phyloP scores from a whole-genome alignment of 92 coral and sea anemone genomes.

The Zoanthus solanderi region DNA sequence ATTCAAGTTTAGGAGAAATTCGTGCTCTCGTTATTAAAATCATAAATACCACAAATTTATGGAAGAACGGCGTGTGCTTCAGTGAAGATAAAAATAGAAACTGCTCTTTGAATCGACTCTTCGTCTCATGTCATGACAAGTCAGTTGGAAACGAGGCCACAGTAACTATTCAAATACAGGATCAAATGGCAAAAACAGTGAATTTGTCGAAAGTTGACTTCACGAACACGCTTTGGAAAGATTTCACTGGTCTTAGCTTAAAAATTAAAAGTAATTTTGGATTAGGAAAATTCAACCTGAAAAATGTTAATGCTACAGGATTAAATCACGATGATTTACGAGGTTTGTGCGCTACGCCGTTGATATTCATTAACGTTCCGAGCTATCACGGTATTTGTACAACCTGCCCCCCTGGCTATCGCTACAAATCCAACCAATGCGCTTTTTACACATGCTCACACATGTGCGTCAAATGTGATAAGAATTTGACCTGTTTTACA shows the following conservation, averaged over 20 bases:
- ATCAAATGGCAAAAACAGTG: not conserved
- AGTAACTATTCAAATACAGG: slow-evolving; percentile 14
- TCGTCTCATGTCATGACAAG: slow-evolving; percentile 13
- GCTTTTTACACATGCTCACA: not conserved
- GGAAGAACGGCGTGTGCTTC: slow-evolving; percentile 1
- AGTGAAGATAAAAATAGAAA: not conserved
- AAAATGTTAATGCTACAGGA: slow-evolving; percentile 3
- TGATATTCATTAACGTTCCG: slow-evolving; percentile 6
- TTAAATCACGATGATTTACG: slow-evolving; percentile 4
- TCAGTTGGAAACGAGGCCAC: not conserved
- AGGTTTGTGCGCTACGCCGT: slow-evolving; percentile 4
- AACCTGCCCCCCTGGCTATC: slow-evolving; percentile 29
- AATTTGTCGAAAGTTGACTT: slow-evolving; percentile 13
- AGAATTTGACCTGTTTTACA: not conserved
- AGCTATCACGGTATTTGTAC: not conserved
- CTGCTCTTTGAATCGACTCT: slow-evolving; percentile 11
- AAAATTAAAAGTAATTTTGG: not conserved
- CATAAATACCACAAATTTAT: slow-evolving; percentile 8
- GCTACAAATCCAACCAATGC: not conserved
- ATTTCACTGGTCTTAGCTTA: not conserved
- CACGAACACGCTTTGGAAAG: not conserved
- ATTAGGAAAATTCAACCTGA: slow-evolving; percentile 23
- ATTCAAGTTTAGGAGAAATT: slow-evolving; percentile 19
- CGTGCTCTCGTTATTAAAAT: not conserved
- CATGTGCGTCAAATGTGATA: slow-evolving; percentile 25